Evolutionary conservation across 2,888 invertebrate genomes (phyloP).

Genomic region (Epsilonema sp.): DNA sequence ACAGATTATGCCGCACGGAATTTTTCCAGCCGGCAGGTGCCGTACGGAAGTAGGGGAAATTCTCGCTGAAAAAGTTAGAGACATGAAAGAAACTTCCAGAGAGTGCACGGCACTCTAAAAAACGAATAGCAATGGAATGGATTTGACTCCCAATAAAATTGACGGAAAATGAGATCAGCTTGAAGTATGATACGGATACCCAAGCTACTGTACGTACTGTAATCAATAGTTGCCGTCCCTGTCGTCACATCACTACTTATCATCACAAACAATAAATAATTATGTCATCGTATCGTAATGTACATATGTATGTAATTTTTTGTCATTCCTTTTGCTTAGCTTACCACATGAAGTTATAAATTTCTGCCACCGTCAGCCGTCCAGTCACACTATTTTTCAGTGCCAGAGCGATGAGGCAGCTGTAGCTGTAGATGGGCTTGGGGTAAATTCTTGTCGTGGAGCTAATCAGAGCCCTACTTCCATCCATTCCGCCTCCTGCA

Average conservation of each 20-base stretch:
- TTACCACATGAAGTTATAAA: slow-evolving; percentile 95
- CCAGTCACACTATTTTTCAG: slow-evolving; percentile 83
- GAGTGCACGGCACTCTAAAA: no score
- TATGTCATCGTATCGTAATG: no score
- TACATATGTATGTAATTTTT: no score
- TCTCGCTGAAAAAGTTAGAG: slow-evolving; percentile 51
- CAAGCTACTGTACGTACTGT: no score
- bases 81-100: no score
- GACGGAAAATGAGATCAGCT: no score
- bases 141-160: no score
- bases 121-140: no score
- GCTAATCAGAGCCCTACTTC: neutral
- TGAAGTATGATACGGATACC: no score
- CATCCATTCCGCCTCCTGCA: no score
- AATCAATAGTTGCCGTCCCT: neutral
- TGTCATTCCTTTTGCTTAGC: no score
- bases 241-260: neutral
- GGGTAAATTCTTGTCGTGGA: slow-evolving; percentile 42
- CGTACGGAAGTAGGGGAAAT: slow-evolving; percentile 94
- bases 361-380: slow-evolving; percentile 86
- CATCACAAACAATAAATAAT: neutral
- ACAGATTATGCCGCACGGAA: slow-evolving; percentile 87
- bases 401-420: slow-evolving; percentile 91
- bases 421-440: slow-evolving; percentile 92
- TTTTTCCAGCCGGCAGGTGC: slow-evolving; percentile 98